These are phyloP conservation scores for Lates calcarifer DNA, from an alignment of 2,113 vertebrate species.

Conservation along the genomic window DNA sequence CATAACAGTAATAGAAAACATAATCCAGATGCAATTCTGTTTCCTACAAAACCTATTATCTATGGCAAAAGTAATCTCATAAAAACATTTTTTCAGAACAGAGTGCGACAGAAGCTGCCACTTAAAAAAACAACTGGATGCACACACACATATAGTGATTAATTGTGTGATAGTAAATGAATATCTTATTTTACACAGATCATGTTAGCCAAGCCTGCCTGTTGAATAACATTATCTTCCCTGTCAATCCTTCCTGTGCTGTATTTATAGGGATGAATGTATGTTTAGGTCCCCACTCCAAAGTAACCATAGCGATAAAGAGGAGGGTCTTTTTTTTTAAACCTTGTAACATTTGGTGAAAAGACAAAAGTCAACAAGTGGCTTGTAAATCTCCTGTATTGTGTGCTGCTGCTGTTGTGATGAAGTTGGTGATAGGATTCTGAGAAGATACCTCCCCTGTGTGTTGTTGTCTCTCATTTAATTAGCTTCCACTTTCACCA, in stretches of 20 bases:
- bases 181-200: background rate
- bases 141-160: too few species aligned
- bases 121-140: background rate
- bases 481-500: slow-evolving; percentile 83
- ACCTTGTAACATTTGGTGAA: slow-evolving; percentile 54
- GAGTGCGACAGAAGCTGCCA: too few species aligned
- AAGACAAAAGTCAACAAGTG: slow-evolving; percentile 72
- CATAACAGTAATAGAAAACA: background rate
- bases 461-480: slow-evolving; percentile 83
- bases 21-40: background rate
- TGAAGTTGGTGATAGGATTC: slow-evolving; percentile 77
- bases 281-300: background rate
- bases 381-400: slow-evolving; percentile 68
- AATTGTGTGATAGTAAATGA: background rate
- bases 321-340: slow-evolving; percentile 30
- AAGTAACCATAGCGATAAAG: slow-evolving; percentile 13
- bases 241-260: too few species aligned
- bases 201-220: too few species aligned
- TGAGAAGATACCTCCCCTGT: slow-evolving; percentile 75
- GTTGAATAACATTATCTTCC: too few species aligned
- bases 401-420: slow-evolving; percentile 61
- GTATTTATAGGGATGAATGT: background rate
- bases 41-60: background rate
- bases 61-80: too few species aligned
- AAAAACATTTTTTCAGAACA: too few species aligned